Percentiles rank a stretch among this genome's conserved stretches.
These are phyloP conservation scores for Micromussa lordhowensis DNA, from an alignment of 92 coral and sea anemone species.

Conservation along the genomic window DNA sequence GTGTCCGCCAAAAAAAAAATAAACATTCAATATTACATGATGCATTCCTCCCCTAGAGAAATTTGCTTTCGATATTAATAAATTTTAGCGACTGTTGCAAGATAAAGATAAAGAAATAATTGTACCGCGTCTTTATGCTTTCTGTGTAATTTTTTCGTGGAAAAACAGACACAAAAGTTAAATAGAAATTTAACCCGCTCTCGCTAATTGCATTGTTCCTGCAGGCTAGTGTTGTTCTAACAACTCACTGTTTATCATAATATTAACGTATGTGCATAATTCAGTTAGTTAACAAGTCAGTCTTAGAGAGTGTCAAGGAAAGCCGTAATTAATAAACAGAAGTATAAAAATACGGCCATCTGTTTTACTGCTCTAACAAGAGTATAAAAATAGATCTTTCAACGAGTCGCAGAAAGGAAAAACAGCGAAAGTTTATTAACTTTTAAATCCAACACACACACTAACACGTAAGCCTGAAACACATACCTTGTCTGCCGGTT, in stretches of 20 bases:
- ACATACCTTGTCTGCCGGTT: conserved; percentile 86
- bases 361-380: neutral
- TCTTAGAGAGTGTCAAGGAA: neutral
- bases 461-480: neutral
- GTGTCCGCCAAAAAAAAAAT: neutral
- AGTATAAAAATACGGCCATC: neutral
- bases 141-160: neutral
- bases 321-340: neutral
- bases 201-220: conserved; percentile 1
- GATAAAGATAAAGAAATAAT: neutral
- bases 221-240: neutral
- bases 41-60: neutral
- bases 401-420: neutral
- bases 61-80: neutral
- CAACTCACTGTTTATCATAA: neutral
- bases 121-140: neutral
- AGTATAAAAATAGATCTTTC: neutral
- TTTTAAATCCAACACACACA: neutral
- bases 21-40: neutral
- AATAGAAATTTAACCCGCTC: neutral
- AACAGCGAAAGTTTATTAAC: neutral
- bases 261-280: conserved; percentile 27
- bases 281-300: neutral
- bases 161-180: neutral
- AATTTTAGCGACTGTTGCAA: neutral